phyloP scores from a whole-genome alignment of 2,113 vertebrate species.

The Trogon melanurus region DNA sequence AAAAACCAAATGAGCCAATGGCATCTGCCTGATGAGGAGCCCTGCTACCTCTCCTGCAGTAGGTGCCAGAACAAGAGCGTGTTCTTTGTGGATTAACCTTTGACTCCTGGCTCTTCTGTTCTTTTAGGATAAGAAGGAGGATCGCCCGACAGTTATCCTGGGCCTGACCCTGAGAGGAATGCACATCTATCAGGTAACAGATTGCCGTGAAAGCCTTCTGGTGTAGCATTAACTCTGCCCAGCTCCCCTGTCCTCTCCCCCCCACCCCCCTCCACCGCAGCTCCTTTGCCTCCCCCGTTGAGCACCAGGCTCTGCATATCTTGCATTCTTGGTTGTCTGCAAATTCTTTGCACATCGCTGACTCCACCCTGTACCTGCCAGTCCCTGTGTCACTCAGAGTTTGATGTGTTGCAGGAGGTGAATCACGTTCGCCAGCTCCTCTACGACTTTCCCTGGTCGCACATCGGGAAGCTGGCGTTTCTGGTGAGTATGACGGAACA shows the following conservation, averaged over 20 bases:
- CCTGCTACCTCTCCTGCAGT: conserved; percentile 40
- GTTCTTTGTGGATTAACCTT: conserved; percentile 62
- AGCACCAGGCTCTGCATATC: conserved; percentile 10
- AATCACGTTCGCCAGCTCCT: conserved; percentile 82
- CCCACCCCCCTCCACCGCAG: accelerated
- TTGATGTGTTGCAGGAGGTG: conserved; percentile 79
- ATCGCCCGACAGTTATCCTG: conserved; percentile 82
- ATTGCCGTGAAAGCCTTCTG: conserved; percentile 18
- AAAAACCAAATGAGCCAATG: conserved; percentile 19
- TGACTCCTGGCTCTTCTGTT: neutral
- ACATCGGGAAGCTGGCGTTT: conserved; percentile 87
- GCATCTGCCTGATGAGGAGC: neutral
- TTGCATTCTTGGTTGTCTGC: conserved; percentile 39
- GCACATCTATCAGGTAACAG: conserved; percentile 90
- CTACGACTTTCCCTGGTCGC: conserved; percentile 89
- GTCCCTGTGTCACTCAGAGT: conserved; percentile 11
- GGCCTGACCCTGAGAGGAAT: conserved; percentile 90
- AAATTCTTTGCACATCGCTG: neutral
- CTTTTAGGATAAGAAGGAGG: conserved; percentile 89
- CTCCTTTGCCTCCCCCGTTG: neutral
- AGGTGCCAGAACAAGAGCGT: conserved; percentile 20
- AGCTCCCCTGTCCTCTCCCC: neutral
- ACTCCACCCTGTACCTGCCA: conserved; percentile 2
- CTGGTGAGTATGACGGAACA: conserved; percentile 76
- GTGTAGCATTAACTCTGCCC: conserved; percentile 38